Conservation (phyloP, 2,888 invertebrate species). For the Fragum sueziense region DNA sequence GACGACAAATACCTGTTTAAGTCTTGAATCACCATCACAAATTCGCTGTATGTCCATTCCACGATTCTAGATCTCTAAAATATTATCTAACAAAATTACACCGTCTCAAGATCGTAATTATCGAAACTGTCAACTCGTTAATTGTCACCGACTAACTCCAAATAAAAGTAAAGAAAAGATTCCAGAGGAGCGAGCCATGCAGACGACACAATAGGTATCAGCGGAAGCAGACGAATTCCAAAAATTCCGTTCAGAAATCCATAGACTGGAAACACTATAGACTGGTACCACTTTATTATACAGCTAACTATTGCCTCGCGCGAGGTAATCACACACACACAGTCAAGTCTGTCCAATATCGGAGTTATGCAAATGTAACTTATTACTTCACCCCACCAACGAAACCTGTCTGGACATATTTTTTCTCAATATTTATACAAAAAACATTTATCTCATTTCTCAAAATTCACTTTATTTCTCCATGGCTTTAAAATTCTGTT, state of each 20-base stretch:
- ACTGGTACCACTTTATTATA: constrained; percentile 34
- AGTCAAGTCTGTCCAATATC: constrained; percentile 33
- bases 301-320: constrained; percentile 37
- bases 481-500: neutral
- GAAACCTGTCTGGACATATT: neutral
- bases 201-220: constrained; percentile 19
- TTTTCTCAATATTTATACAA: neutral
- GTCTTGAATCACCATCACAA: neutral
- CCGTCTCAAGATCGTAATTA: neutral
- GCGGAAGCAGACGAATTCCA: constrained; percentile 32
- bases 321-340: constrained; percentile 28
- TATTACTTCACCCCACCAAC: neutral
- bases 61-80: neutral
- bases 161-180: constrained; percentile 5
- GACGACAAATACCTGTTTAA: constrained; percentile 7
- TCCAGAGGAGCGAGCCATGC: constrained; percentile 8
- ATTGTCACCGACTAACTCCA: constrained; percentile 18
- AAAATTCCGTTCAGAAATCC: constrained; percentile 16
- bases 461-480: neutral
- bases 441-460: neutral
- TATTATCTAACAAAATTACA: neutral
- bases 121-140: neutral
- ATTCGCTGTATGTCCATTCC: neutral
- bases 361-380: constrained; percentile 23
- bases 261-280: constrained; percentile 29